Evolutionary conservation across 2,797 vertebrate species (phyloP), one percentile per base, ranked within the genome.

Genomic region (Microhierax caerulescens): DNA sequence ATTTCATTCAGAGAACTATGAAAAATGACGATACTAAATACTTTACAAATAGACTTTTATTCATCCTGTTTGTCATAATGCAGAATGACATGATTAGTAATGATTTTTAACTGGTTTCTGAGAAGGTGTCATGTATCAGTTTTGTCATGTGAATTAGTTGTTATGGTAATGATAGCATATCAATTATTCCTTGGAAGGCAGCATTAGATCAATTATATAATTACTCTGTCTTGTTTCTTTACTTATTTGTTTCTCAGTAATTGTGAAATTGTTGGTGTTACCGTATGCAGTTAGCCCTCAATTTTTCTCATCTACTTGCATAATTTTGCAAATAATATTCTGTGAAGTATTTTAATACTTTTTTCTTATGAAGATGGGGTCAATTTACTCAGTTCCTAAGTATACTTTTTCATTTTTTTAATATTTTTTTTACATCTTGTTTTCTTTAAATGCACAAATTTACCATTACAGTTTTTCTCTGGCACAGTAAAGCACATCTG

Each of bases 31-130:
- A 90, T 60, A 80, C 69, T 93, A 96, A 97, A 90, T 78, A 82
- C 53, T 93, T 94, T 88, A 92, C 76, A 97, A 97, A 96, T 89
- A 93, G 82, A 41, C 25, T 93, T 93, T 87, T 85, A 78, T 94
- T 96, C 75, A 84, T 96, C 83, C 12, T 18, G 47, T 91, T 94
- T 94, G 78, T 74, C 75, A 82, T 93, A 96, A 95, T 79, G 39
- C 54, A 77, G 54, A 94, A 50, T 92, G 89, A 96, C 6, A 2
- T 95, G 91, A 96, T 96, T 94, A 96, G 78, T 64, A 95, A 90
- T 86, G 81, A 94, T 96, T 96, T 95, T 95, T 90, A 95, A 95
- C 83, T 69, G 77, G 43, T 78, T 96, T 88, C 83, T 80, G 60
- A 95, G 75, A 94, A 91, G 60, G 81, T 95, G 72, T 93, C 91